These are phyloP conservation scores for Acleris laterana DNA, from an alignment of 2,888 invertebrate species.

Conservation along the genomic window DNA sequence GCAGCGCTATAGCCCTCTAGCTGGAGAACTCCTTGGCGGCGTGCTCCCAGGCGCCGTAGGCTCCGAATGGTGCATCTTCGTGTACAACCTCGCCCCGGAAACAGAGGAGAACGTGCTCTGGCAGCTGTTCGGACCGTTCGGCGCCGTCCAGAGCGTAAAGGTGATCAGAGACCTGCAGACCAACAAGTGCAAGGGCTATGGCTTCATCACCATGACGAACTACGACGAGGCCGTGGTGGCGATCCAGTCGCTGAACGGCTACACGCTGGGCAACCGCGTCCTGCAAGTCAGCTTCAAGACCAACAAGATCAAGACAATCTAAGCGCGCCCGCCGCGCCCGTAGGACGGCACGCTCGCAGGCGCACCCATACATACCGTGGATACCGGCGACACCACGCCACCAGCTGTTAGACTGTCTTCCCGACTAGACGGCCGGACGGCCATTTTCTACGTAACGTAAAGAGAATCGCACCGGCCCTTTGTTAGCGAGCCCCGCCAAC, in stretches of 20 bases:
- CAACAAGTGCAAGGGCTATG: conserved; percentile 97
- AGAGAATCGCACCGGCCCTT: conserved; percentile 64
- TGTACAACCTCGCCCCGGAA: conserved; percentile 97
- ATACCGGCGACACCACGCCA: conserved; percentile 42
- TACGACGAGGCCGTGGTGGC: conserved; percentile 97
- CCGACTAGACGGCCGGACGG: conserved; percentile 52
- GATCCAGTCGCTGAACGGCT: conserved; percentile 95
- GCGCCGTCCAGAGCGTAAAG: conserved; percentile 96
- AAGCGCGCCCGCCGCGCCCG: conserved; percentile 76
- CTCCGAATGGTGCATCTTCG: conserved; percentile 96
- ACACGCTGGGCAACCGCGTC: conserved; percentile 94
- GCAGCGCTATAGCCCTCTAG: conserved; percentile 93
- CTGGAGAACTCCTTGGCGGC: conserved; percentile 91
- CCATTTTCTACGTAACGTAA: conserved; percentile 67
- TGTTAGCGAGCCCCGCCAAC: conserved; percentile 58
- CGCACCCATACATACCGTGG: conserved; percentile 76
- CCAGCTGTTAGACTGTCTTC: conserved; percentile 51
- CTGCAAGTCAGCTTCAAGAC: conserved; percentile 97
- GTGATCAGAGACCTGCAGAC: conserved; percentile 96
- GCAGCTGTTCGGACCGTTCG: conserved; percentile 98
- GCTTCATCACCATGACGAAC: conserved; percentile 97
- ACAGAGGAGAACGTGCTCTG: conserved; percentile 97
- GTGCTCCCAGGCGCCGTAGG: conserved; percentile 90
- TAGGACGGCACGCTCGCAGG: conserved; percentile 82
- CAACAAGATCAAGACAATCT: conserved; percentile 90